phyloP scores from a whole-genome alignment of 2,113 vertebrate genomes.

The Muntiacus muntjak region DNA sequence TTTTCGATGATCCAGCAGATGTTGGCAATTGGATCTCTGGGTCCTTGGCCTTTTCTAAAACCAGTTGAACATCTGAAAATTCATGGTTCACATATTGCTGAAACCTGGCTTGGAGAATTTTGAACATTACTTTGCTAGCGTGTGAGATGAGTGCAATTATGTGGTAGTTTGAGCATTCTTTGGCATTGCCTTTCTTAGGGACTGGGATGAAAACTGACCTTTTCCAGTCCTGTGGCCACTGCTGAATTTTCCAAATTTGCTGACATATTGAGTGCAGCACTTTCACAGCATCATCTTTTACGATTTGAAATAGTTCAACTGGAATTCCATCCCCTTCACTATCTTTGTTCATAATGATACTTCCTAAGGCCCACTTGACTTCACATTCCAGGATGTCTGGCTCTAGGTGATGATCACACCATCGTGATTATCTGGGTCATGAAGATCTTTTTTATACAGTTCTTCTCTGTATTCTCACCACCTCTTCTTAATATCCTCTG shows the following conservation, averaged over 20 bases:
- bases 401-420: neutral
- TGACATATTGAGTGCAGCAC: neutral
- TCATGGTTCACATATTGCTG: neutral
- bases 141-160: neutral
- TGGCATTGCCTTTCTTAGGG: neutral
- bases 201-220: neutral
- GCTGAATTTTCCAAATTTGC: neutral
- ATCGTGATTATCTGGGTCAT: rapidly evolving
- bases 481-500: neutral
- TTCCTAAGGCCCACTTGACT: neutral
- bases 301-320: neutral
- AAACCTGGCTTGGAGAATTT: neutral
- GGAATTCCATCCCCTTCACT: neutral
- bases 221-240: neutral
- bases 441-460: neutral
- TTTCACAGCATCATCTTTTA: neutral
- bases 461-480: neutral
- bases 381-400: neutral
- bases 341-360: neutral
- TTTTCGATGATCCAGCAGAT: rapidly evolving
- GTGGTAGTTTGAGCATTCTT: neutral
- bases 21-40: neutral
- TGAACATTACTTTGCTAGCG: rapidly evolving
- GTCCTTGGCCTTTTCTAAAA: neutral
- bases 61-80: neutral